Evolutionary conservation across 2,113 vertebrate species (phyloP).

Genomic region (Anhinga anhinga): DNA sequence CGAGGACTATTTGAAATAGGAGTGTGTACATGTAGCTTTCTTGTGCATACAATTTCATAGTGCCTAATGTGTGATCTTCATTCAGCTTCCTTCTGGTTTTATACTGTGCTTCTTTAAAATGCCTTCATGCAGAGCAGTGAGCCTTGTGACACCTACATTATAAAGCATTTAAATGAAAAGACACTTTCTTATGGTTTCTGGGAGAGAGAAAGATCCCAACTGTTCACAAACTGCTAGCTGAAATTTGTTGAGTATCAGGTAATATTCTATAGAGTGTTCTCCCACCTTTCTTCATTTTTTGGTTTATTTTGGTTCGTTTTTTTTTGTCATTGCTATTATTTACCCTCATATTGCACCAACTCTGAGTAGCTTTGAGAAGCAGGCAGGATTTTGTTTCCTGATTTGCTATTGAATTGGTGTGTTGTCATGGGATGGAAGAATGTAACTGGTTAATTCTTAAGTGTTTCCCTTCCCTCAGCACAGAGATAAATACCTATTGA

Average conservation of each 20-base stretch:
- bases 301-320: too few relatives aligned
- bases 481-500: background rate
- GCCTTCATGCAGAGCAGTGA: background rate
- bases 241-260: background rate
- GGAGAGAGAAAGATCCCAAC: background rate
- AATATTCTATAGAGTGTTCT: background rate
- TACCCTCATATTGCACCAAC: background rate
- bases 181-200: background rate
- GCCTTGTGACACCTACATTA: background rate
- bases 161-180: background rate
- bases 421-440: background rate
- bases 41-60: background rate
- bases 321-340: background rate
- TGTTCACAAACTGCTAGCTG: background rate
- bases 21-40: background rate
- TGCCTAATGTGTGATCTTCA: background rate
- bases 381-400: background rate
- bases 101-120: background rate
- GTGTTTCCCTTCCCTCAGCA: background rate
- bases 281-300: background rate
- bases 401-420: background rate
- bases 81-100: background rate
- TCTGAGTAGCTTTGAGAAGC: background rate
- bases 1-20: background rate
- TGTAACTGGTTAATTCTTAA: rapidly evolving